phyloP scores from a whole-genome alignment of 2,797 vertebrate species.

The Enteromius argenteus region DNA sequence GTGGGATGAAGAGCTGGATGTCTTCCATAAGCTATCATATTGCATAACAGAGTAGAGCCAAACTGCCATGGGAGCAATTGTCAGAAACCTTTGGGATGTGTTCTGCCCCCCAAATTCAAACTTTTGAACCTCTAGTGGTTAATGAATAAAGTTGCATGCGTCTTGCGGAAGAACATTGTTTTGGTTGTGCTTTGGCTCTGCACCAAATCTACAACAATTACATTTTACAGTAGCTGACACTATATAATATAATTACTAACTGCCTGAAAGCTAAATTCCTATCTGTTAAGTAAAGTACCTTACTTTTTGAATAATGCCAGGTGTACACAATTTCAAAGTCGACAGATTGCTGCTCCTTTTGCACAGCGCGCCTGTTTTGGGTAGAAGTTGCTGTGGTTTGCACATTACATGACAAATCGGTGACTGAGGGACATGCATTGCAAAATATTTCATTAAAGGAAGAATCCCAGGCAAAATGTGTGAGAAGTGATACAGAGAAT shows the following conservation, averaged over 20 bases:
- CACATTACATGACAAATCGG: background rate
- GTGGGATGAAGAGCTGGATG: slow-evolving; percentile 22
- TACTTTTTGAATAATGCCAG: background rate
- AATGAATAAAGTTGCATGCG: background rate
- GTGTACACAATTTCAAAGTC: background rate
- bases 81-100: slow-evolving; percentile 26
- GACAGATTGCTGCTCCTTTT: too few relatives aligned
- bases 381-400: background rate
- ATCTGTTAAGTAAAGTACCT: background rate
- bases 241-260: background rate
- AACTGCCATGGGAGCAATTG: slow-evolving; percentile 33
- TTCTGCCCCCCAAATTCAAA: background rate
- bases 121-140: background rate
- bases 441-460: background rate
- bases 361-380: too few relatives aligned
- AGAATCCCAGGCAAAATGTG: background rate
- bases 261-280: background rate
- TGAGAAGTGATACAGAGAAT: background rate
- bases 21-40: slow-evolving; percentile 42
- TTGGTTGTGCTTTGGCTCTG: background rate
- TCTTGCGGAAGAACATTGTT: background rate
- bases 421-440: background rate
- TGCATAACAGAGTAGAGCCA: slow-evolving; percentile 47
- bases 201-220: background rate
- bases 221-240: background rate